A percentile compares a stretch with the other conserved stretches of the same genome.
phyloP scores from a whole-genome alignment of 2,888 invertebrate genomes.

The Melanargia galathea region DNA sequence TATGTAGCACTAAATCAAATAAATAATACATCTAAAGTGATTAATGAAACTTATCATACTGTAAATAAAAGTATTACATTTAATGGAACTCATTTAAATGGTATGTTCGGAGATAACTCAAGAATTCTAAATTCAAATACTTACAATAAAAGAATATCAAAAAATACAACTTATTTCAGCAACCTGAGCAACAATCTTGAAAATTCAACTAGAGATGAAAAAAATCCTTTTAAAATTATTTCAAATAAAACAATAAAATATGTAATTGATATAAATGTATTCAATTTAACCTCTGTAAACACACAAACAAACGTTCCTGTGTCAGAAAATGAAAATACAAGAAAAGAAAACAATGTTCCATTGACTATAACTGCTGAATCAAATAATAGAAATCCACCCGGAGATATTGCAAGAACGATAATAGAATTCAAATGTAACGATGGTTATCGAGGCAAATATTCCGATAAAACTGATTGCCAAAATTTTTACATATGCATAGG shows the following conservation, averaged over 20 bases:
- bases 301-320: background rate
- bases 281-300: background rate
- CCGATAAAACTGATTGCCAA: constrained; percentile 72
- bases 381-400: background rate
- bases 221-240: background rate
- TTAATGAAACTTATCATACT: background rate
- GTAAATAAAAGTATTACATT: background rate
- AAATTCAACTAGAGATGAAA: background rate
- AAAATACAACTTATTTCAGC: background rate
- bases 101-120: too few species aligned
- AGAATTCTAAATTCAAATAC: too few species aligned
- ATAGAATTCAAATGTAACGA: constrained; percentile 50
- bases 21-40: too few species aligned
- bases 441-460: constrained; percentile 67
- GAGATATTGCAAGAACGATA: background rate
- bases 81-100: background rate
- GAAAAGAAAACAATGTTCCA: background rate
- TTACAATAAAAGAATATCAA: too few species aligned
- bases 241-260: background rate
- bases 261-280: background rate
- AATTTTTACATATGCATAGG: constrained; percentile 79
- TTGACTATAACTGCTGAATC: background rate
- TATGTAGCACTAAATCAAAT: too few species aligned
- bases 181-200: background rate
- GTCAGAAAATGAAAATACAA: background rate